Conservation (phyloP, 1,140 invertebrate genomes). For the Cyclina sinensis region DNA sequence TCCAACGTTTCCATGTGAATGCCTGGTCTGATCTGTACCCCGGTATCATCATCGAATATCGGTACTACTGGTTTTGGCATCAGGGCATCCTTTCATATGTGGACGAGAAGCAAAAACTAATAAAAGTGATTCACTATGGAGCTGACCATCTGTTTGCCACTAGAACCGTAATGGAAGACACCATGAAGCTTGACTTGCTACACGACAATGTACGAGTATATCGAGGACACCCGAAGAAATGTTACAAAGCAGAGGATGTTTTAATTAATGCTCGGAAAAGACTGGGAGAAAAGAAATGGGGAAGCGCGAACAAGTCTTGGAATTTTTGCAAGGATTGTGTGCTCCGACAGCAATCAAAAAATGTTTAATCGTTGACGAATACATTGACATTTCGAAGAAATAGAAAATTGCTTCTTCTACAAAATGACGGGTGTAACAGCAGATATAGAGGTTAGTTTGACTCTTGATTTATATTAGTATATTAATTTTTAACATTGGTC, state of each 20-base stretch:
- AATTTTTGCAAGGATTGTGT: slow-evolving; percentile 50
- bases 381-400: no score
- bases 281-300: slow-evolving; percentile 33
- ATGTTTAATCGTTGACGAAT: no score
- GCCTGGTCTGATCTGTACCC: slow-evolving; percentile 41
- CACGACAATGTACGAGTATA: slow-evolving; percentile 22
- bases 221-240: neutral
- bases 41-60: slow-evolving; percentile 38
- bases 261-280: neutral
- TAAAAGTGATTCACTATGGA: slow-evolving; percentile 62
- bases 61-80: slow-evolving; percentile 50
- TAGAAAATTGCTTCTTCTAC: no score
- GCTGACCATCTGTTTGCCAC: slow-evolving; percentile 38
- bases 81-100: slow-evolving; percentile 40
- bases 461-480: no score
- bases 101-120: slow-evolving; percentile 13
- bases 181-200: slow-evolving; percentile 4
- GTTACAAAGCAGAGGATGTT: neutral
- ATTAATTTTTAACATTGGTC: no score
- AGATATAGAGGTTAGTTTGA: no score
- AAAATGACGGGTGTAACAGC: no score
- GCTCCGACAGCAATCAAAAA: neutral
- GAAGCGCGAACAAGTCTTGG: neutral
- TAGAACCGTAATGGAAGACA: slow-evolving; percentile 47
- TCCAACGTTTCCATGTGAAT: neutral